Percentiles rank a stretch among this genome's conserved stretches.
phyloP scores from a whole-genome alignment of 1,140 invertebrate genomes.

The Sweltsa coloradensis region DNA sequence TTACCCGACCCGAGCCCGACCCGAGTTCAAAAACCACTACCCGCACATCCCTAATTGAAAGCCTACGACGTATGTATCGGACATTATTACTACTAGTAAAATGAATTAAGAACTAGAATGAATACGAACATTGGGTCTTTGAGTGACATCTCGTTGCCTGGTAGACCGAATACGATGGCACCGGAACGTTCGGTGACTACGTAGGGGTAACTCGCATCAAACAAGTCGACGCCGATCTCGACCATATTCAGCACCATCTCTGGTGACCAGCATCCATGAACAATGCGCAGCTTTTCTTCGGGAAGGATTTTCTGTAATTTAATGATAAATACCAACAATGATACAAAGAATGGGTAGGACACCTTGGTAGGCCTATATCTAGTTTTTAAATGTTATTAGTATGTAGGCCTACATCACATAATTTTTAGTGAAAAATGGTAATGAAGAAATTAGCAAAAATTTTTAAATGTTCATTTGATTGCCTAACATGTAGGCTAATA shows the following conservation, averaged over 20 bases:
- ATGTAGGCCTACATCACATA: not conserved
- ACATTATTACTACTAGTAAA: not conserved
- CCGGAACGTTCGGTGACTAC: conserved; percentile 43
- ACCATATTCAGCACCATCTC: conserved; percentile 45
- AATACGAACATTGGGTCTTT: not conserved
- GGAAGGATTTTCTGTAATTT: conserved; percentile 48
- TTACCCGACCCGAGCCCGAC: too few relatives aligned
- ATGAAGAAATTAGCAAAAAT: not conserved
- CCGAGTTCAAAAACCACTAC: too few relatives aligned
- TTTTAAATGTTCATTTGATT: too few relatives aligned
- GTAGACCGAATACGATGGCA: conserved; percentile 38
- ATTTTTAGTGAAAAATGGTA: too few relatives aligned
- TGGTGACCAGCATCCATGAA: conserved; percentile 59
- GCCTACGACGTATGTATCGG: not conserved
- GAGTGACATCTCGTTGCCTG: not conserved
- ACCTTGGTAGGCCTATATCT: not conserved
- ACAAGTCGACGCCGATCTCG: conserved; percentile 63
- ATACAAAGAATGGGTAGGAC: not conserved
- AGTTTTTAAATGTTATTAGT: not conserved
- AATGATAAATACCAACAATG: too few relatives aligned
- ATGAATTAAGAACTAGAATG: not conserved
- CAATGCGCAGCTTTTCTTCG: conserved; percentile 43
- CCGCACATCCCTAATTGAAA: too few relatives aligned
- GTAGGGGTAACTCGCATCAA: conserved; percentile 62
- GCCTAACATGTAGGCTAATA: too few relatives aligned